Evolutionary conservation across 2,113 vertebrate genomes (phyloP).

Genomic region (Scatophagus argus): DNA sequence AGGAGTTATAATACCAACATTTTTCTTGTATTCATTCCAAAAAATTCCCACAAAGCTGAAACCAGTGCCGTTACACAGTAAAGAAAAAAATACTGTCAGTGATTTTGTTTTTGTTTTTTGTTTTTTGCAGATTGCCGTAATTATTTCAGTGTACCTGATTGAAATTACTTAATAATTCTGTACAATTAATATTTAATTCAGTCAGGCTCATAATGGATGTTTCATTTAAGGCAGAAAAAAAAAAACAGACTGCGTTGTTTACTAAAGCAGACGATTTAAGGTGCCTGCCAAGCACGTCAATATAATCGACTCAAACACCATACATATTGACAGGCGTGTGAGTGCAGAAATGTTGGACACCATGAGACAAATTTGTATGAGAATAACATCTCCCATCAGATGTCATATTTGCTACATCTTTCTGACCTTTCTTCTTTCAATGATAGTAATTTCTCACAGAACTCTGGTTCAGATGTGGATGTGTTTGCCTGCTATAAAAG

Average conservation of each 20-base stretch:
- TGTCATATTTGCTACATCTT: not conserved
- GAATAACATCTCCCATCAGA: not conserved
- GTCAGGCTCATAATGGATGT: constrained; percentile 2
- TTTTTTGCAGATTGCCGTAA: not conserved
- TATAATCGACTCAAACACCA: constrained; percentile 1
- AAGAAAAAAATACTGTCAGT: not conserved
- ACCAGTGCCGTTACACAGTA: not conserved
- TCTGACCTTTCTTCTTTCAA: not conserved
- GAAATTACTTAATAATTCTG: constrained; percentile 13
- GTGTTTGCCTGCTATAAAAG: not conserved
- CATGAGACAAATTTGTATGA: not conserved
- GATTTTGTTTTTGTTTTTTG: too few relatives aligned
- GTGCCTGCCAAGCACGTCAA: not conserved
- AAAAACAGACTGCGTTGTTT: not conserved
- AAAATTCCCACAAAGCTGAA: not conserved
- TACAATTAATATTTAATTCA: constrained; percentile 1
- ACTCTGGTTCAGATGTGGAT: not conserved
- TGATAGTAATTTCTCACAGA: not conserved
- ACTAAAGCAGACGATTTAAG: not conserved
- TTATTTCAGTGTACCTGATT: not conserved
- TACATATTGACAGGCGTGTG: not conserved
- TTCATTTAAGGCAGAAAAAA: too few relatives aligned
- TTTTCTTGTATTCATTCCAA: not conserved
- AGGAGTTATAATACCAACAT: not conserved
- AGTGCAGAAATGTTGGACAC: not conserved